Evolutionary conservation across 2,888 invertebrate species (phyloP).

Genomic region (Pasiphila rectangulata): DNA sequence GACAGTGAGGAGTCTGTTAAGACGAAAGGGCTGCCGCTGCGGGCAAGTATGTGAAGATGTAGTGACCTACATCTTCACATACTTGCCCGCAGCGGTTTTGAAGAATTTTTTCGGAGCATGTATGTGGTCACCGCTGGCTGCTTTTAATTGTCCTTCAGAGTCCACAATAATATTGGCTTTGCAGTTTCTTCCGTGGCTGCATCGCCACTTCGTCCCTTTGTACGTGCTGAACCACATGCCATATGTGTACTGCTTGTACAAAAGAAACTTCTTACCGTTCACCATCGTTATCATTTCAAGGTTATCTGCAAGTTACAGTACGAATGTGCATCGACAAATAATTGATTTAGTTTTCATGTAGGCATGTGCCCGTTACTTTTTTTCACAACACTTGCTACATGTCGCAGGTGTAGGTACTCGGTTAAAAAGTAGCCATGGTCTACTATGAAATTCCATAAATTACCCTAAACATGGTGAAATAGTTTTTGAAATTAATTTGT

Average conservation of each 20-base stretch:
- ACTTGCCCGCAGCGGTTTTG: slow-evolving; percentile 20
- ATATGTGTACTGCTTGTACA: slow-evolving; percentile 34
- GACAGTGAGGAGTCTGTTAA: no score
- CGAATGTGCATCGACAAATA: no score
- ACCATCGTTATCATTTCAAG: background rate
- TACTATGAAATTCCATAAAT: no score
- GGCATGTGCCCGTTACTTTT: no score
- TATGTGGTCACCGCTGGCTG: slow-evolving; percentile 24
- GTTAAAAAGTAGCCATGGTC: no score
- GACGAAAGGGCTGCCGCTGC: no score
- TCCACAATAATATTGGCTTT: slow-evolving; percentile 34
- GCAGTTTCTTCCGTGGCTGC: slow-evolving; percentile 28
- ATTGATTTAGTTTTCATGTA: no score
- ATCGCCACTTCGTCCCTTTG: slow-evolving; percentile 29
- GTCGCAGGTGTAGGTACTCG: no score
- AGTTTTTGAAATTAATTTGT: no score
- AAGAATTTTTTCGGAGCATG: slow-evolving; percentile 30
- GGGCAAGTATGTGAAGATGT: background rate
- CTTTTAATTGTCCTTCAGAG: slow-evolving; percentile 16
- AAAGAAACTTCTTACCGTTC: slow-evolving; percentile 30
- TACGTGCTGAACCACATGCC: slow-evolving; percentile 12
- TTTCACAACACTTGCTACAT: no score
- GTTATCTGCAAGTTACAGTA: no score
- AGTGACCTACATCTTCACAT: slow-evolving; percentile 9
- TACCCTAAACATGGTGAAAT: no score